Conservation (phyloP, 2,888 invertebrate genomes). For the Cataglyphis albicans region DNA sequence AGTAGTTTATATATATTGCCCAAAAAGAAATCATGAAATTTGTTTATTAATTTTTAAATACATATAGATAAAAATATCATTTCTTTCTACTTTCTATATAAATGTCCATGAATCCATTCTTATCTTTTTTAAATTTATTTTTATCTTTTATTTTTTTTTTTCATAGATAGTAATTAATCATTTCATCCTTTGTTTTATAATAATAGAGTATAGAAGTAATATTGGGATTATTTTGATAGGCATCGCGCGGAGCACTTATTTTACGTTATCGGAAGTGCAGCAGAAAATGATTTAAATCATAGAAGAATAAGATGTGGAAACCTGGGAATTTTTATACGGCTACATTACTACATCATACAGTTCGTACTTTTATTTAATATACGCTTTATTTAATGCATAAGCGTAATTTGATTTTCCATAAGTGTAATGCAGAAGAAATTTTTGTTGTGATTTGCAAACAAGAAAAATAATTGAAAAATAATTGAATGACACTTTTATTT, state of each 20-base stretch:
- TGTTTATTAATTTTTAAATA: neutral
- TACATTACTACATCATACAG: slow-evolving; percentile 37
- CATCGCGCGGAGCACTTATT: slow-evolving; percentile 30
- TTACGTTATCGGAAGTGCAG: neutral
- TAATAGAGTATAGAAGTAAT: neutral
- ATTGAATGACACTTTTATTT: neutral
- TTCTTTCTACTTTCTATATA: neutral
- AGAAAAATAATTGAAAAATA: neutral
- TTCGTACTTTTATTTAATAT: slow-evolving; percentile 22
- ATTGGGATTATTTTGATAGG: slow-evolving; percentile 17
- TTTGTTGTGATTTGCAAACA: neutral
- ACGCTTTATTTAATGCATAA: neutral
- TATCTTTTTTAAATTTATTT: neutral
- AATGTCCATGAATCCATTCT: neutral
- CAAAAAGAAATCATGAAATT: neutral
- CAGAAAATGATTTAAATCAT: neutral
- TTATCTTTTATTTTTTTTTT: neutral
- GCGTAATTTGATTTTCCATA: neutral
- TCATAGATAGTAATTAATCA: neutral
- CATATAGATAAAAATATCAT: neutral
- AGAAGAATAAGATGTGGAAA: neutral
- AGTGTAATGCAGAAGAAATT: neutral
- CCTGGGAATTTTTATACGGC: neutral
- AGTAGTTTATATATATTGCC: neutral
- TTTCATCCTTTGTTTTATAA: neutral